Percentiles rank a stretch among this genome's conserved stretches.
Evolutionary conservation across 2,113 vertebrate species (phyloP).

Genomic region (mouse (Mus musculus)): GRCm39 chr11:119261501-119262000

Average conservation of each 20-base stretch:
- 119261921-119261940: background rate
- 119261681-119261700: accelerated
- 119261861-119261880: background rate
- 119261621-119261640: conserved; percentile 88
- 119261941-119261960: accelerated
- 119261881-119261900: background rate
- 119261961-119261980: background rate
- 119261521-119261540: accelerated
- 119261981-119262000: too few relatives aligned
- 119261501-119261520: too few relatives aligned
- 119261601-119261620: conserved; percentile 96
- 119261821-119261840: background rate
- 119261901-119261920: background rate
- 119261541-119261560: accelerated
- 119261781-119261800: accelerated
- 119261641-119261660: too few relatives aligned
- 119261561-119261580: conserved; percentile 88
- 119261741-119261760: accelerated
- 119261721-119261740: accelerated
- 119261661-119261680: accelerated
- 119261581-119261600: conserved; percentile 93
- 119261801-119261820: background rate
- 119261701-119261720: accelerated
- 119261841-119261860: background rate
- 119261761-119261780: accelerated